Evolutionary conservation across 1,140 invertebrate genomes (phyloP).

Genomic region (Magallana angulata): DNA sequence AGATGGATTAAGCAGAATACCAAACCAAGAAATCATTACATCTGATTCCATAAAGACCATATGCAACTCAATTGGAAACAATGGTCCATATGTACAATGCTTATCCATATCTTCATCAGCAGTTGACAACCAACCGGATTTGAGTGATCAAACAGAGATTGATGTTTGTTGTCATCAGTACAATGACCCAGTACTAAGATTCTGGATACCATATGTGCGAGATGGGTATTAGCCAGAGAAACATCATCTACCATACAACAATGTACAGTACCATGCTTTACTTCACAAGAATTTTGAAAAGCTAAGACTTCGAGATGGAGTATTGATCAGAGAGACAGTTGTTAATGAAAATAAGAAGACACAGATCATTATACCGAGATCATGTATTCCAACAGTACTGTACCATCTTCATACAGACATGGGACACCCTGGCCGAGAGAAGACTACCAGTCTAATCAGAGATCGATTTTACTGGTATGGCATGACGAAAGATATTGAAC

Average conservation of each 20-base stretch:
- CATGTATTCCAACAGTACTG: not conserved
- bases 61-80: not conserved
- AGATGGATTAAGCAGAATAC: not conserved
- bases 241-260: not conserved
- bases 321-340: not conserved
- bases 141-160: not conserved
- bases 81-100: not conserved
- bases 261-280: not conserved
- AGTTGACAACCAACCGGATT: not conserved
- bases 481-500: constrained; percentile 1
- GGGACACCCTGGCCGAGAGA: not conserved
- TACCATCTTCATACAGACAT: not conserved
- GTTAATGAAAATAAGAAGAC: not conserved
- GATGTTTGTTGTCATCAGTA: not conserved
- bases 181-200: not conserved
- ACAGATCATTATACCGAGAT: not conserved
- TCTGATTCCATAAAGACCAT: not conserved
- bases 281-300: not conserved
- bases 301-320: not conserved
- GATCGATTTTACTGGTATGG: not conserved
- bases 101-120: not conserved
- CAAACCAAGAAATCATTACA: no score
- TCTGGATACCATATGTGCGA: not conserved
- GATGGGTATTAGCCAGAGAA: not conserved
- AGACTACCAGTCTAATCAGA: not conserved